phyloP scores from a whole-genome alignment of 2,797 vertebrate species.

The Lutra lutra region DNA sequence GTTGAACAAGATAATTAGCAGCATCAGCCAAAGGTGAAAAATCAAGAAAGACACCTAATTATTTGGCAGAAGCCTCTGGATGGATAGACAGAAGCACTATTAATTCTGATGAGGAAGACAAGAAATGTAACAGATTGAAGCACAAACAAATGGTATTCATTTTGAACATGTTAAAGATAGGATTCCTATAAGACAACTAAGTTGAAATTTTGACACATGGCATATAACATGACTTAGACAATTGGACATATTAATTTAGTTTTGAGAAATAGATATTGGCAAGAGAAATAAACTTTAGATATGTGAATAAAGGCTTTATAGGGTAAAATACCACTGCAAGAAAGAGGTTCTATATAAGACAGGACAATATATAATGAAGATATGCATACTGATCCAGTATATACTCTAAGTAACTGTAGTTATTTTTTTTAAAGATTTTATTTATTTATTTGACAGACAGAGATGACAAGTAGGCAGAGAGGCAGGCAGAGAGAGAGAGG shows the following conservation, averaged over 20 bases:
- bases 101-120: not conserved
- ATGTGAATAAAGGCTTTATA: not conserved
- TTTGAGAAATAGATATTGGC: not conserved
- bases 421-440: no score
- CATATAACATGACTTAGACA: not conserved
- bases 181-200: not conserved
- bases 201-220: not conserved
- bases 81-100: not conserved
- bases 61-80: not conserved
- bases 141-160: not conserved
- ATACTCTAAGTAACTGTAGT: not conserved
- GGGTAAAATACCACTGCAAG: not conserved
- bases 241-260: not conserved
- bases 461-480: no score
- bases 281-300: not conserved
- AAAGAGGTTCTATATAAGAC: not conserved
- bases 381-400: not conserved
- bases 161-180: not conserved
- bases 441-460: no score
- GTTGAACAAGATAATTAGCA: not conserved
- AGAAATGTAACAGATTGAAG: not conserved
- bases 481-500: no score
- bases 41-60: not conserved
- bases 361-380: not conserved
- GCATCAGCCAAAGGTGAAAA: not conserved